Evolutionary conservation across 2,113 vertebrate species (phyloP).

Genomic region (Terrapene triunguis): DNA sequence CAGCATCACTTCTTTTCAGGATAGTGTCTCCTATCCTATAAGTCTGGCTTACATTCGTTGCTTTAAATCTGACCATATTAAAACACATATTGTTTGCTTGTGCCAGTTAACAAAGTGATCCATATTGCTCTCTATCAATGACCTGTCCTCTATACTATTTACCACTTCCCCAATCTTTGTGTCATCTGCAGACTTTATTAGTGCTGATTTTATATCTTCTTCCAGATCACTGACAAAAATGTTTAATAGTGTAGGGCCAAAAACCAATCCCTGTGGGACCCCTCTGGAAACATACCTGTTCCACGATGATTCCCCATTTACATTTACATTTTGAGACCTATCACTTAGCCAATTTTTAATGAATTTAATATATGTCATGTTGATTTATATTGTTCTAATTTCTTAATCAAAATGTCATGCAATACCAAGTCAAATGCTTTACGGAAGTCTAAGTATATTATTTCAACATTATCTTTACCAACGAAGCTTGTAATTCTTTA

Average conservation of each 20-base stretch:
- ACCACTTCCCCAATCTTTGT: background rate
- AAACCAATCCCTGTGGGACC: background rate
- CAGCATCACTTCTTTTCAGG: background rate
- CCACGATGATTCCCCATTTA: background rate
- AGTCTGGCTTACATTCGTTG: background rate
- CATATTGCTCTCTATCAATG: background rate
- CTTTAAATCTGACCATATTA: background rate
- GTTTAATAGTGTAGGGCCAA: background rate
- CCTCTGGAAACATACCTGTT: background rate
- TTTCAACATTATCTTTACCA: background rate
- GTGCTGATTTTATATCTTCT: background rate
- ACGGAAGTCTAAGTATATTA: background rate
- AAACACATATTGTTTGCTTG: background rate
- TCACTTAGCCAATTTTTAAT: background rate
- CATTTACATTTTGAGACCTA: background rate
- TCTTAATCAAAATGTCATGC: background rate
- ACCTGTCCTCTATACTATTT: background rate
- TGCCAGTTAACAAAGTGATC: background rate
- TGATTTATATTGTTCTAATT: background rate
- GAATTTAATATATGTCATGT: background rate
- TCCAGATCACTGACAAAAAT: background rate
- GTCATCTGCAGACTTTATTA: no score
- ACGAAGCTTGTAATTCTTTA: background rate
- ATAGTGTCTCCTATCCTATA: background rate
- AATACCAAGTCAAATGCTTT: background rate